phyloP scores from a whole-genome alignment of 2,888 invertebrate species.

The Gortyna flavago region DNA sequence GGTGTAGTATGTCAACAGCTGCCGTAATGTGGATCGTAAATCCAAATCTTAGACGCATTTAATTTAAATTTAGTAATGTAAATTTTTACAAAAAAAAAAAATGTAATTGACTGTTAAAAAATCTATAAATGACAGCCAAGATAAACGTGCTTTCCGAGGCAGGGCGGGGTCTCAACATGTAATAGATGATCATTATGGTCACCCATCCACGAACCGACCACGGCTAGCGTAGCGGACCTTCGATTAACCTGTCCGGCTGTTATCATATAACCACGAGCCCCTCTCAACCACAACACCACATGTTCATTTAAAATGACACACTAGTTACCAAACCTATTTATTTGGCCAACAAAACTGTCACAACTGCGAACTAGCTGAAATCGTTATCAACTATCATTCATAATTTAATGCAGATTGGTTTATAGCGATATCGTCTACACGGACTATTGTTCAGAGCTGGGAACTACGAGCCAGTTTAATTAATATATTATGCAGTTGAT shows the following conservation, averaged over 20 bases:
- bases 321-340: slow-evolving; percentile 21
- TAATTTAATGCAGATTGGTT: slow-evolving; percentile 47
- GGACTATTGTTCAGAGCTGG: slow-evolving; percentile 34
- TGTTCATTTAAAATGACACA: neutral
- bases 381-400: slow-evolving; percentile 31
- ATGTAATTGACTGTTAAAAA: too few species aligned
- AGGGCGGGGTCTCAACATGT: too few species aligned
- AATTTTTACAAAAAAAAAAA: too few species aligned
- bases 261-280: neutral
- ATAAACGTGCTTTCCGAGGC: too few species aligned
- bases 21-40: slow-evolving; percentile 35
- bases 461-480: slow-evolving; percentile 28
- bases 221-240: neutral
- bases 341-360: slow-evolving; percentile 17
- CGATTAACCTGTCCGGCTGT: neutral
- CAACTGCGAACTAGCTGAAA: slow-evolving; percentile 4
- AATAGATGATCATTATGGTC: too few species aligned
- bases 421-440: slow-evolving; percentile 32
- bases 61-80: too few species aligned
- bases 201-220: neutral
- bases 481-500: slow-evolving; percentile 32
- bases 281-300: neutral
- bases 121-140: too few species aligned
- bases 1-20: slow-evolving; percentile 39
- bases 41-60: slow-evolving; percentile 12